Evolutionary conservation across 2,797 vertebrate genomes (phyloP).

Genomic region (Enteromius fasciolatus): DNA sequence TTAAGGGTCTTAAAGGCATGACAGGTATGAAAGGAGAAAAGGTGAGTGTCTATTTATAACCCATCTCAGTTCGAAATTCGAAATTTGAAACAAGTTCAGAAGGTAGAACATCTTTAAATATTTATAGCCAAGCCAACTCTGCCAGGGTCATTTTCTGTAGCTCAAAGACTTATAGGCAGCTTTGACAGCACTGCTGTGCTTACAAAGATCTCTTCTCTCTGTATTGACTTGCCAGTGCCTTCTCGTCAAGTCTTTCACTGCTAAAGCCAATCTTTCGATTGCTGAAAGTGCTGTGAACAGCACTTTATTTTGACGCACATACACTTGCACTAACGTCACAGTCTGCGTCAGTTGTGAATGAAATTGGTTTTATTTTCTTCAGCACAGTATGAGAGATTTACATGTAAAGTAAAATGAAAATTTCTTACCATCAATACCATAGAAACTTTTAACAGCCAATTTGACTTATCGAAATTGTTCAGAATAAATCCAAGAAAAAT

Average conservation of each 20-base stretch:
- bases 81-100: neutral
- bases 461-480: neutral
- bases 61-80: neutral
- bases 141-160: constrained; percentile 40
- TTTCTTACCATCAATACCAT: neutral
- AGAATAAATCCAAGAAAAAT: neutral
- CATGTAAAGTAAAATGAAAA: neutral
- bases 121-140: constrained; percentile 44
- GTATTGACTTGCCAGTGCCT: constrained; percentile 42
- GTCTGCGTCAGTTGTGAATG: neutral
- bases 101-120: constrained; percentile 43
- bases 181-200: constrained; percentile 38
- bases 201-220: constrained; percentile 45
- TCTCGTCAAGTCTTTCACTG: constrained; percentile 38
- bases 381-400: neutral
- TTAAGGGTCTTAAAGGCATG: constrained; percentile 82
- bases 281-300: constrained; percentile 18
- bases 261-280: constrained; percentile 38
- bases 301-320: constrained; percentile 21
- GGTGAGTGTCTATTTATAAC: constrained; percentile 70
- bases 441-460: neutral
- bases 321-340: constrained; percentile 5
- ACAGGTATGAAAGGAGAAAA: constrained; percentile 82
- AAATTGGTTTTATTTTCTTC: neutral
- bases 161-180: constrained; percentile 51